Evolutionary conservation across 53 echinoderm and acorn worm genomes (phyloP).

Genomic region (Hippasteria phrygiana): DNA sequence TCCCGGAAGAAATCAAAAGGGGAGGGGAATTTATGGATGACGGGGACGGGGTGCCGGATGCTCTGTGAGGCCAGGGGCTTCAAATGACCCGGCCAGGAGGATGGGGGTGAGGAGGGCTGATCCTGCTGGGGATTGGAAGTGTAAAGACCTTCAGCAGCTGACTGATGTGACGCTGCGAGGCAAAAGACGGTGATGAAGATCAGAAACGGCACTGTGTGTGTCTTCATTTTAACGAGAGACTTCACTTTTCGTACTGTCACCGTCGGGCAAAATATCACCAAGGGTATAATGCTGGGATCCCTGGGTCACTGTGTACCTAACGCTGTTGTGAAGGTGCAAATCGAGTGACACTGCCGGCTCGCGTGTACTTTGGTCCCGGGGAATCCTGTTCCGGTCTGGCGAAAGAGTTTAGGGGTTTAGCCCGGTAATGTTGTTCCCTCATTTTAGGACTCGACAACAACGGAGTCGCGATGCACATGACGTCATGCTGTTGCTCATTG

Average conservation of each 20-base stretch:
- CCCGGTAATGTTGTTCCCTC: too few species aligned
- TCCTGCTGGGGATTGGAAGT: not conserved
- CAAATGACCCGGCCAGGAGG: conserved; percentile 72
- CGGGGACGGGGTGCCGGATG: conserved; percentile 17
- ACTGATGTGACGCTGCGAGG: not conserved
- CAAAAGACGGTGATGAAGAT: not conserved
- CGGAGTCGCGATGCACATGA: not conserved
- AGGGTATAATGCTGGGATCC: too few species aligned
- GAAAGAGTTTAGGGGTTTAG: too few species aligned
- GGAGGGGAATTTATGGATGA: conserved; percentile 61
- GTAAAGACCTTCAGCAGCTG: not conserved
- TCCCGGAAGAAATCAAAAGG: conserved; percentile 77
- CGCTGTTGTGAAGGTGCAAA: too few species aligned
- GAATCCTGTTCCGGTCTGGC: too few species aligned
- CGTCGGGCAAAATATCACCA: not conserved
- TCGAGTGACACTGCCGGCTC: too few species aligned
- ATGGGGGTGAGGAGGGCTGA: not conserved
- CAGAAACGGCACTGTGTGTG: not conserved
- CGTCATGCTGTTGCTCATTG: not conserved
- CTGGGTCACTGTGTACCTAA: too few species aligned
- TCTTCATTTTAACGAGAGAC: not conserved
- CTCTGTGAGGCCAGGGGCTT: conserved; percentile 67
- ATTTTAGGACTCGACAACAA: too few species aligned
- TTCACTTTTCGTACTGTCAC: not conserved
- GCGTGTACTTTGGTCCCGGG: not conserved